Base-by-base conservation (phyloP, 2,888 invertebrate species). In the Andrena fulva region DNA sequence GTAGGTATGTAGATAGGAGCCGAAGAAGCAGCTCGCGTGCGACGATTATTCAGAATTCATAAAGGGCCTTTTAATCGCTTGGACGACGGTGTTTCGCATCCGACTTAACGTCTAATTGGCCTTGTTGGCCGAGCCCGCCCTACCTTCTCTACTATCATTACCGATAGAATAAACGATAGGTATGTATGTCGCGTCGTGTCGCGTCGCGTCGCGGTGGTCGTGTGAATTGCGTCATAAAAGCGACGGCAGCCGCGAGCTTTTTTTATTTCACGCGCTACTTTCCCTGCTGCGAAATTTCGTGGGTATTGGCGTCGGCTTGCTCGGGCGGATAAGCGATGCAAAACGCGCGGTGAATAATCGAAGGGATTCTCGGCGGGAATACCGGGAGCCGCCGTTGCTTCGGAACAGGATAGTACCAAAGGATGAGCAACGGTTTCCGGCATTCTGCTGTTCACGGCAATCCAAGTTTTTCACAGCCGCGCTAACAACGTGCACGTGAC, bases 401-500 rank as follows among this genome's bases (percentile, higher is more conserved):
- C 31, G 24, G 31, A 16, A 59, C 24, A 10, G 50, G 16, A 8
- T 24, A 33, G 42, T 27, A 50, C 20, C 48, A 16, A 48, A 29
- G 56, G 77, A 68, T 20, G 78, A 75, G 71, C 70, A 75, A 67
- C 78, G 69, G 24, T 71, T 81, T 77, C 81, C 80, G 67, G 50
- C 29, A 52, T 35, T 69, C 62, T 8, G 31, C 54, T 29, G 69
- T 73, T 35, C 42, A 27, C 73, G 56, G 62, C n/a, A 33, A 56
- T 50, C 48, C 64, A 71, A 89, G 78, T 84, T 87, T 85, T 89
- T 79, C 85, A 63, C 76, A 35, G 62, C 52, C 42, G 66, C 68
- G 80, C 87, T 89, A 87, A 89, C 89, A 85, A 87, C 84, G 69
- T 56, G 75, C 80, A 82, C 89, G 87, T 87, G 82, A 87, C 82